Percentiles rank a stretch among this genome's conserved stretches.
Conservation (phyloP, 2,797 vertebrate genomes). For the Gila robusta region DNA sequence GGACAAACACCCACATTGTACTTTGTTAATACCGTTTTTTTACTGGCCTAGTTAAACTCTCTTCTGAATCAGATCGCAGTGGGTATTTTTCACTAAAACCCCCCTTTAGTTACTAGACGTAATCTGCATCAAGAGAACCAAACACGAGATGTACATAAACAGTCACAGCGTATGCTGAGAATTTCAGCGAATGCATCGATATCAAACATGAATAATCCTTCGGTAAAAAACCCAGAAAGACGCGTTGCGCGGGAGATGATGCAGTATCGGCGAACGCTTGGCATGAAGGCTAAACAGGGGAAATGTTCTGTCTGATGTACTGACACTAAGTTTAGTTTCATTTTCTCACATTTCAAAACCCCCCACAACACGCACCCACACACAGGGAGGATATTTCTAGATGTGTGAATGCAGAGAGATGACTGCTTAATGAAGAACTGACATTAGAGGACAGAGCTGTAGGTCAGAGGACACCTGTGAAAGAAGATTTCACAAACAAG, state of each 20-base stretch:
- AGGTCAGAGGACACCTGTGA: slow-evolving; percentile 23
- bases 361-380: slow-evolving; percentile 61
- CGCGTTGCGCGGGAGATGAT: neutral
- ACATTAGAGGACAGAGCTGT: slow-evolving; percentile 8
- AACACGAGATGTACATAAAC: neutral
- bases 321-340: slow-evolving; percentile 71
- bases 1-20: neutral
- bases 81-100: neutral
- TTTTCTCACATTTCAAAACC: slow-evolving; percentile 71
- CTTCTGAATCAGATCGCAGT: neutral
- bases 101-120: neutral
- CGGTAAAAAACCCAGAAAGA: neutral
- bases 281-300: neutral
- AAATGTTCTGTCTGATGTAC: slow-evolving; percentile 43
- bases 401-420: slow-evolving; percentile 42
- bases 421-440: slow-evolving; percentile 7
- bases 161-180: neutral
- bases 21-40: neutral
- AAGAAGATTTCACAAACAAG: neutral
- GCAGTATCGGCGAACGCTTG: neutral
- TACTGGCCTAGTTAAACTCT: neutral
- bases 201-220: slow-evolving; percentile 21
- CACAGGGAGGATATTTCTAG: slow-evolving; percentile 51
- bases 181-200: neutral
- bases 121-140: neutral